These are phyloP conservation scores for Camelus dromedarius DNA, from an alignment of 2,113 vertebrate genomes.

Conservation along the genomic window DNA sequence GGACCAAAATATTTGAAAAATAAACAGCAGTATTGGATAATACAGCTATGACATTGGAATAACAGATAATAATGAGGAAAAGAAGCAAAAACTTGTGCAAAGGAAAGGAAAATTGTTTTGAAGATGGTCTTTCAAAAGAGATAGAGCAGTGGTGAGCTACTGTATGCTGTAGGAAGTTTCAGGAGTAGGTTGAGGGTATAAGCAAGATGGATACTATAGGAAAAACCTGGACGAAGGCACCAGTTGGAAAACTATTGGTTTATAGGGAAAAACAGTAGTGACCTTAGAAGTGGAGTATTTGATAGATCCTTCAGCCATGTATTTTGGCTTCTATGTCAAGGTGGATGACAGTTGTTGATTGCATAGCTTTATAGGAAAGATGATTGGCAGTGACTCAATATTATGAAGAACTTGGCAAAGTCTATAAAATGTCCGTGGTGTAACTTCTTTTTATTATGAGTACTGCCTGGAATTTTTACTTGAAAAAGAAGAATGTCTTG, in stretches of 20 bases:
- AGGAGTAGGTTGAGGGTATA: not conserved
- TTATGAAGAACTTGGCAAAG: slow-evolving; percentile 24
- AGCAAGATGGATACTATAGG: not conserved
- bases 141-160: not conserved
- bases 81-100: not conserved
- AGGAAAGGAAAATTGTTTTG: not conserved
- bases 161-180: not conserved
- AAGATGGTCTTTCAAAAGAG: not conserved
- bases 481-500: slow-evolving; percentile 36
- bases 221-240: not conserved
- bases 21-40: not conserved
- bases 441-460: slow-evolving; percentile 46
- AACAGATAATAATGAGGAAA: not conserved
- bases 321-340: slow-evolving; percentile 5
- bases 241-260: not conserved
- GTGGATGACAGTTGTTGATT: not conserved
- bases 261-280: not conserved
- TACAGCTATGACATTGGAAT: not conserved
- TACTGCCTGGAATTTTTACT: not conserved
- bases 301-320: not conserved
- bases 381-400: slow-evolving; percentile 30
- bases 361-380: slow-evolving; percentile 34
- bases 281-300: slow-evolving; percentile 1
- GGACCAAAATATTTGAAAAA: slow-evolving; percentile 15
- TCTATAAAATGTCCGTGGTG: not conserved